phyloP scores from a whole-genome alignment of 2,888 invertebrate genomes.

The Sesamia inferens region DNA sequence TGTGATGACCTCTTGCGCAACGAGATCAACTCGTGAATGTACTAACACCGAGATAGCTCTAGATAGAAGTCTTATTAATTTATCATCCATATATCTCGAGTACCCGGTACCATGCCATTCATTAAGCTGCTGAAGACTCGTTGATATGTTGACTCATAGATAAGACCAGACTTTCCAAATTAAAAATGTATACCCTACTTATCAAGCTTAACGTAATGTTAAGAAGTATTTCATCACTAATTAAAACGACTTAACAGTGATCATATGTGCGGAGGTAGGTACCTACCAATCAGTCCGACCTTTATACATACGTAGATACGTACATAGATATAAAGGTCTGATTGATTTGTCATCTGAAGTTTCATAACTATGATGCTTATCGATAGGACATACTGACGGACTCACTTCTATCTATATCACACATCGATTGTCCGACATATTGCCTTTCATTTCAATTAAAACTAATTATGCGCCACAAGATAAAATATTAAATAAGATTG shows the following conservation, averaged over 20 bases:
- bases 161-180: neutral
- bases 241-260: neutral
- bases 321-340: neutral
- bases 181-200: neutral
- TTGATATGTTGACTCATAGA: neutral
- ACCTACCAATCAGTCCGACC: too few species aligned
- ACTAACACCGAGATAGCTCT: conserved; percentile 57
- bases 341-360: conserved; percentile 59
- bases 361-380: conserved; percentile 58
- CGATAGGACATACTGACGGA: conserved; percentile 40
- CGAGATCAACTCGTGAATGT: conserved; percentile 62
- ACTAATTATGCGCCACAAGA: conserved; percentile 54
- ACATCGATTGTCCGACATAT: conserved; percentile 44
- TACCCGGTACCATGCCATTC: neutral
- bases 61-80: conserved; percentile 66
- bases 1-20: conserved; percentile 61
- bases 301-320: too few species aligned
- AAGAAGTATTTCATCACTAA: neutral
- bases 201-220: too few species aligned
- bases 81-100: conserved; percentile 39
- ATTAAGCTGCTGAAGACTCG: neutral
- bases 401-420: conserved; percentile 37
- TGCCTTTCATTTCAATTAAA: conserved; percentile 57
- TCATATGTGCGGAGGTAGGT: neutral
- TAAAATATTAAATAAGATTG: conserved; percentile 52